These are phyloP conservation scores for Scolopax mira DNA, from an alignment of 2,113 vertebrate species.

Conservation along the genomic window DNA sequence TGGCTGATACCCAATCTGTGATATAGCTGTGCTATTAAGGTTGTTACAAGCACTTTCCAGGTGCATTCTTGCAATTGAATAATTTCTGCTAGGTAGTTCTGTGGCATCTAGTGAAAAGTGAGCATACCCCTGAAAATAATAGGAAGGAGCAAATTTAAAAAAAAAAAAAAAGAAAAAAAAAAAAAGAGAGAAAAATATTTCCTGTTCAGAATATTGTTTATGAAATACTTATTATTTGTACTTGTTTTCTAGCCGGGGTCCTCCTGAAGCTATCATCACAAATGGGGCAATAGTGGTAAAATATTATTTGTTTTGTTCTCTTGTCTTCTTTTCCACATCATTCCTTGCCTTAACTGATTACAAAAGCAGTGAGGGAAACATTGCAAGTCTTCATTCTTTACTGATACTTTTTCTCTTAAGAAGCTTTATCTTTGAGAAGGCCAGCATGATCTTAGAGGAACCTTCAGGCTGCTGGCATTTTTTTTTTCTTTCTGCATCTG, in stretches of 20 bases:
- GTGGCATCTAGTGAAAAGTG: neutral
- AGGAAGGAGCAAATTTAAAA: neutral
- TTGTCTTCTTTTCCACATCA: neutral
- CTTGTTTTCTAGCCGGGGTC: conserved; percentile 32
- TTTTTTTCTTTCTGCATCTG: neutral
- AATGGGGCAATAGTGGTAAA: conserved; percentile 66
- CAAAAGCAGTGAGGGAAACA: neutral
- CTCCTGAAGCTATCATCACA: conserved; percentile 58
- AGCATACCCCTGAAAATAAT: neutral
- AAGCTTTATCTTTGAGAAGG: neutral
- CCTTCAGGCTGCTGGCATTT: neutral
- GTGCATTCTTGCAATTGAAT: neutral
- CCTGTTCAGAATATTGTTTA: neutral
- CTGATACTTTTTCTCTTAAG: neutral
- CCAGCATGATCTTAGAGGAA: neutral
- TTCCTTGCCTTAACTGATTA: neutral
- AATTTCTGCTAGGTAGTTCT: neutral
- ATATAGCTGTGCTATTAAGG: neutral
- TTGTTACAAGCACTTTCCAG: neutral
- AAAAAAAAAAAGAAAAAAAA: neutral
- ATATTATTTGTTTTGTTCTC: neutral
- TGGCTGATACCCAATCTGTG: neutral
- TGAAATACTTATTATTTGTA: neutral
- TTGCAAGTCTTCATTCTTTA: neutral
- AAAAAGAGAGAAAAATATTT: neutral